Base-by-base conservation (phyloP, 2,113 vertebrate genomes). In the Lamprotornis superbus region DNA sequence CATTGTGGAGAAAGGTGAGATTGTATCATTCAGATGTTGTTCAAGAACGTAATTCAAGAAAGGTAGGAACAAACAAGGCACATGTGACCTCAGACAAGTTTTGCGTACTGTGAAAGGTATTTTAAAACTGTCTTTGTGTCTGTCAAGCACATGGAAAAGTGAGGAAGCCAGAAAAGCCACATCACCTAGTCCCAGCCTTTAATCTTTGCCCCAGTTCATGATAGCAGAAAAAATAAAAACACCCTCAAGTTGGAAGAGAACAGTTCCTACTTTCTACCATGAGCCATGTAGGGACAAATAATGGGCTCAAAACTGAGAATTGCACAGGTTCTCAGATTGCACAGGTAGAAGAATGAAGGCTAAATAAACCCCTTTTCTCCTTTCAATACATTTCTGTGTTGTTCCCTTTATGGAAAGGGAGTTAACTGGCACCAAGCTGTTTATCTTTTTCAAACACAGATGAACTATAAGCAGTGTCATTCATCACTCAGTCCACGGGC, bases 211-310 rank as follows among this genome's bases (percentile, higher is more conserved):
- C 5, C 12, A 27, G 23, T 53, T 68, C 11, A 40, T 44, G 23
- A 39, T 3, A 53, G 49, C 3, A 78, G 20, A 42, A 57, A 18
- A 84, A 63, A 28, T 1, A n/a, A 75, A 65, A 47, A 0, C 4
- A 7, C 1, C 2, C 5, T 79, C 8, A 75, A 65, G 46, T 2
- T 4, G 46, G n/a, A 70, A 71, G 10, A 5, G 22, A 89, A 30
- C 1, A 15, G 7, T 16, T 87, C 28, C 18, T 81, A 16, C 7
- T 10, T 69, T 55, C 18, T 47, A 46, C 42, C 17, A 70, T 21
- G 3, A 37, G 1, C 3, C 14, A 68, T 0, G 0, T 1, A 53
- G n/a, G 18, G 5, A 64, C 15, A 83, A 60, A 30, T 42, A 42
- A 15, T 27, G 19, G 23, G 1, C 55, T 74, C 21, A 57, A 55